These are phyloP conservation scores for Echiichthys vipera DNA, from an alignment of 2,797 vertebrate genomes.

Conservation along the genomic window DNA sequence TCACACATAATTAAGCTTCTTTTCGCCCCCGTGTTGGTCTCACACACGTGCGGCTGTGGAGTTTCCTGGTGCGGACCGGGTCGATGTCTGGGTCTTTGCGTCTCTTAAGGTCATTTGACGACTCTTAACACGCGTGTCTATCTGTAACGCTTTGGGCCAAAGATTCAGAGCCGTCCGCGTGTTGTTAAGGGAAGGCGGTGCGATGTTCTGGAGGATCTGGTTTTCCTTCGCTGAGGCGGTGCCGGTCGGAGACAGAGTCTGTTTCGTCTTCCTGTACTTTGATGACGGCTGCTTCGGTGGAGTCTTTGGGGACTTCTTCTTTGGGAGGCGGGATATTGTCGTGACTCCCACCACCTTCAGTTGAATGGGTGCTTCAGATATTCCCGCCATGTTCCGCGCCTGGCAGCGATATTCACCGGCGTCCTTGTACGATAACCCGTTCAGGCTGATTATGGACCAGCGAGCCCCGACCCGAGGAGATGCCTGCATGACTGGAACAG, in stretches of 20 bases:
- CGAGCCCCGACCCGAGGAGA: constrained; percentile 90
- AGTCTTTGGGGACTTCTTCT: constrained; percentile 59
- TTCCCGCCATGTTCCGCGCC: constrained; percentile 93
- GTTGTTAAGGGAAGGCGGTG: constrained; percentile 16
- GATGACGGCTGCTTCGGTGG: constrained; percentile 37
- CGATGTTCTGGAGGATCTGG: constrained; percentile 18
- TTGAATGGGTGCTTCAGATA: constrained; percentile 89
- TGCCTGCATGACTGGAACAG: constrained; percentile 90
- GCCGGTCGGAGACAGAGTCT: not conserved
- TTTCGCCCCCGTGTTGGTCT: no score
- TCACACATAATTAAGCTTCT: no score
- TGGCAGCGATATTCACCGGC: constrained; percentile 94
- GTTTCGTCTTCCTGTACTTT: constrained; percentile 38
- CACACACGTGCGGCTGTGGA: constrained; percentile 6
- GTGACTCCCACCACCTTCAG: constrained; percentile 89
- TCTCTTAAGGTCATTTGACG: constrained; percentile 12
- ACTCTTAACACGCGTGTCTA: constrained; percentile 10
- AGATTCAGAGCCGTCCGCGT: constrained; percentile 8
- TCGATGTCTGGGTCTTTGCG: constrained; percentile 11
- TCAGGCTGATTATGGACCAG: constrained; percentile 94
- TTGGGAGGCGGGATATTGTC: constrained; percentile 51
- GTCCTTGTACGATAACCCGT: constrained; percentile 90
- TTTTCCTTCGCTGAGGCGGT: constrained; percentile 23
- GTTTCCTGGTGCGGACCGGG: constrained; percentile 5
- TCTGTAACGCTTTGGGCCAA: not conserved